Percentiles rank a stretch among this genome's conserved stretches.
These are phyloP conservation scores for Vanessa cardui DNA, from an alignment of 2,888 invertebrate species.

Conservation along the genomic window DNA sequence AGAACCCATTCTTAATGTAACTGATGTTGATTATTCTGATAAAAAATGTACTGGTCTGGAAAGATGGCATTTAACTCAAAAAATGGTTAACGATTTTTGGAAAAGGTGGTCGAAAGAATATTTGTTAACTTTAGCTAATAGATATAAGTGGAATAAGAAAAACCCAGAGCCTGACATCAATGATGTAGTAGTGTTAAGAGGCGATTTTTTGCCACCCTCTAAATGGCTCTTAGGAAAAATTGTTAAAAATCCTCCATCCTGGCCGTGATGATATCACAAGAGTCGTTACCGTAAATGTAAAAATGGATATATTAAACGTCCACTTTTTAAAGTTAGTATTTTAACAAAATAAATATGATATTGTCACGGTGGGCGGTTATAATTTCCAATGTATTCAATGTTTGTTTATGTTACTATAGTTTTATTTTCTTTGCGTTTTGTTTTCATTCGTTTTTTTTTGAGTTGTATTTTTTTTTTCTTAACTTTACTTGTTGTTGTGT, in stretches of 20 bases:
- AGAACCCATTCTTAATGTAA: not conserved
- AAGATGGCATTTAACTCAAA: not conserved
- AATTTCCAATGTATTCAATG: conserved; percentile 11
- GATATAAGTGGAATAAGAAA: conserved; percentile 38
- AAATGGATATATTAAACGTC: conserved; percentile 14
- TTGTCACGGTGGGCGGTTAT: conserved; percentile 14
- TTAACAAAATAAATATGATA: conserved; percentile 8
- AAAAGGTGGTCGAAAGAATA: conserved; percentile 30
- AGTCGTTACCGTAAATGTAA: conserved; percentile 11
- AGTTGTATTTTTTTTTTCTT: conserved; percentile 8
- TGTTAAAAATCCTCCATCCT: conserved; percentile 10
- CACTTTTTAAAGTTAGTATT: conserved; percentile 11
- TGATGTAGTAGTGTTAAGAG: conserved; percentile 14
- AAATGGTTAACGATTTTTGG: conserved; percentile 42
- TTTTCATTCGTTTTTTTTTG: conserved; percentile 11
- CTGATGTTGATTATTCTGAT: not conserved
- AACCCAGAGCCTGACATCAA: conserved; percentile 22
- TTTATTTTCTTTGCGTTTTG: conserved; percentile 11
- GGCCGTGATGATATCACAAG: conserved; percentile 10
- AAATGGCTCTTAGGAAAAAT: conserved; percentile 9
- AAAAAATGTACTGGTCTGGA: not conserved
- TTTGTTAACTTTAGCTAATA: conserved; percentile 12
- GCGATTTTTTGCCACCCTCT: conserved; percentile 3
- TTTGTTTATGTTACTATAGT: conserved; percentile 9
- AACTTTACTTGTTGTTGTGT: conserved; percentile 14